Base-by-base conservation (phyloP, 1,140 invertebrate genomes). In the Schlechtendalia chinensis region DNA sequence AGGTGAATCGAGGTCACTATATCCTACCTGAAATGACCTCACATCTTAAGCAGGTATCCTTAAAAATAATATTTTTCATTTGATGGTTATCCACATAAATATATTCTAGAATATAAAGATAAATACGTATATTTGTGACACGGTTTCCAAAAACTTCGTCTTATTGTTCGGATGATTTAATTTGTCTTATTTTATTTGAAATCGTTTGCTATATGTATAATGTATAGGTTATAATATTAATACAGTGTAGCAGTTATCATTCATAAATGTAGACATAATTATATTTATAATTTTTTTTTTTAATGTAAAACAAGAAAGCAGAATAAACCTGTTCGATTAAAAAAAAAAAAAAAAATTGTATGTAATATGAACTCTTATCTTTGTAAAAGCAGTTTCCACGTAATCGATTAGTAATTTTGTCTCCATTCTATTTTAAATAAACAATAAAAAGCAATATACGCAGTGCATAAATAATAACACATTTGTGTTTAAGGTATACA, bases 1-100 rank as follows among this genome's bases (percentile, higher is more conserved):
- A 69, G 67, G 67, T 69, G 65, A 45, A 45, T 67, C n/a, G 65
- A 69, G 67, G 67, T 69, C 67, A 69, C 32, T 32, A 29, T 5
- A 17, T 45, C 24, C 29, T 45, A 67, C 4, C 53, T 16, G 53
- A 54, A 47, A 69, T 5, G 14, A 69, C 32, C 65, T n/a, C 22
- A 22, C 47, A 10, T 45, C 14, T 69, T 1, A 8, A 3, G 32
- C 32, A 39, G 3, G 14, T 69, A 8, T 3, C 19, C 22, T 17
- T 24, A 45, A 39, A 65, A 45, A 67, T 22, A 12, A n/a, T 16
- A 67, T 39, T 22, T 45, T 45, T 6, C 19, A 39, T 19, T 67
- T 24, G 47, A 50, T 12, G 8, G 12, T 50, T 12, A 45, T 45
- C n/a, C 4, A 45, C 39, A 45, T 45, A 45, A n/a, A 45, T 45